Evolutionary conservation across 2,113 vertebrate species (phyloP), one percentile per base, ranked within the genome.

Genomic region (Falcunculus frontatus): DNA sequence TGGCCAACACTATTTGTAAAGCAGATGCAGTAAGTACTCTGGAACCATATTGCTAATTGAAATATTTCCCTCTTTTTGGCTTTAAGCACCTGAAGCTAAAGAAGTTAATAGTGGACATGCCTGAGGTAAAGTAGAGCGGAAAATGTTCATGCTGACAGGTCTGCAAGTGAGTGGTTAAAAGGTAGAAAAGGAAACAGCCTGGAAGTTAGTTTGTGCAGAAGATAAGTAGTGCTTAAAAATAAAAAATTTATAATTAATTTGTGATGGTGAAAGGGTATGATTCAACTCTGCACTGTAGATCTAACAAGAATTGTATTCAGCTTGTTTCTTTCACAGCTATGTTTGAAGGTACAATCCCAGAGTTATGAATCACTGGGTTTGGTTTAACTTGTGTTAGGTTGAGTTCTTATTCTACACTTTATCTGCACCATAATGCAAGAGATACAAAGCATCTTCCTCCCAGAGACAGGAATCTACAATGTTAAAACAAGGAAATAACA

Each of bases 1-100:
- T 99, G 77, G 99, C 99, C 97, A 99, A 99, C 97, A 99, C 99
- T 35, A 99, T 99, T 97, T 99, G 99, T 98, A 99, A 98, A 97
- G 98, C 99, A 73, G 99, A 99, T 92, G 98, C 98, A 89, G 99
- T 99, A 98, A 99, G 99, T 98, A 83, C 83, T 94, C 59, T 67
- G 84, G 70, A 84, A 26, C 22, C 7, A 9, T 22, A 25, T 32
- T 86, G 68, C 18, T 82, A 42, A 29, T 39, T 22, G 35, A 94
- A 88, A 29, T 42, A 8, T 8, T 81, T 46, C 25, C 49, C 8
- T 62, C 6, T 47, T n/a, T 69, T n/a, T 57, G 50, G 26, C n/a
- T 80, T 90, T 64, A 64, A 87, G 50, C 30, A 32, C 15, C 5
- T 32, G 30, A 55, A 77, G 35, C 23, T 77, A 16, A 86, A 52